A percentile compares a stretch with the other conserved stretches of the same genome.
phyloP scores from a whole-genome alignment of 2,888 invertebrate genomes.

The Neoscelio sp. region DNA sequence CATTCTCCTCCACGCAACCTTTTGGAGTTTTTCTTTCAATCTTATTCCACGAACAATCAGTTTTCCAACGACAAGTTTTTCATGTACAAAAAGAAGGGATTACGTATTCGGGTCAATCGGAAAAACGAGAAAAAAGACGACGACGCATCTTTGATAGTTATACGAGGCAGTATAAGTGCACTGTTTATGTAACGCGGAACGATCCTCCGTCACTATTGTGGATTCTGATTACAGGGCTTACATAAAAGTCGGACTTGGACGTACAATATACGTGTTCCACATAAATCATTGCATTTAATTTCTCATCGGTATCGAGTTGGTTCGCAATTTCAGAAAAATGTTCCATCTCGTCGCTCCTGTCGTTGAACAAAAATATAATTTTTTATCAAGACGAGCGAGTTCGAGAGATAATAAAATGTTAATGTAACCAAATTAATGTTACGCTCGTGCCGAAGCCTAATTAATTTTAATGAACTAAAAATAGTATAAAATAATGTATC shows the following conservation, averaged over 20 bases:
- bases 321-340: background rate
- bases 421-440: conserved; percentile 16
- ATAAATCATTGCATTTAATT: conserved; percentile 37
- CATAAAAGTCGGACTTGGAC: conserved; percentile 36
- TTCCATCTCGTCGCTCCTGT: background rate
- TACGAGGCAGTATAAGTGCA: conserved; percentile 45
- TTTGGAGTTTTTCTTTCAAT: no score
- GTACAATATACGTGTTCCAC: conserved; percentile 27
- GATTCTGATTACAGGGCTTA: conserved; percentile 64
- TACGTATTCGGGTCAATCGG: conserved; percentile 20
- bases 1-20: no score
- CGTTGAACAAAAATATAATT: no score
- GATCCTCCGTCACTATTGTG: conserved; percentile 35
- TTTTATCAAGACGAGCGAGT: no score
- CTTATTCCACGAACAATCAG: no score
- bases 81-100: background rate
- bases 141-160: conserved; percentile 29
- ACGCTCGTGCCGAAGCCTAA: conserved; percentile 28
- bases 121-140: conserved; percentile 26
- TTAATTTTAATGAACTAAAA: conserved; percentile 55
- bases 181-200: conserved; percentile 60
- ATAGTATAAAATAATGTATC: no score
- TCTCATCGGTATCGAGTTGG: conserved; percentile 19
- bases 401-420: no score
- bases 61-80: no score